A percentile compares a stretch with the other conserved stretches of the same genome.
Evolutionary conservation across 37 sponge, comb jelly and placozoan genomes (phyloP).

Genomic region (Geodia barretti): DNA sequence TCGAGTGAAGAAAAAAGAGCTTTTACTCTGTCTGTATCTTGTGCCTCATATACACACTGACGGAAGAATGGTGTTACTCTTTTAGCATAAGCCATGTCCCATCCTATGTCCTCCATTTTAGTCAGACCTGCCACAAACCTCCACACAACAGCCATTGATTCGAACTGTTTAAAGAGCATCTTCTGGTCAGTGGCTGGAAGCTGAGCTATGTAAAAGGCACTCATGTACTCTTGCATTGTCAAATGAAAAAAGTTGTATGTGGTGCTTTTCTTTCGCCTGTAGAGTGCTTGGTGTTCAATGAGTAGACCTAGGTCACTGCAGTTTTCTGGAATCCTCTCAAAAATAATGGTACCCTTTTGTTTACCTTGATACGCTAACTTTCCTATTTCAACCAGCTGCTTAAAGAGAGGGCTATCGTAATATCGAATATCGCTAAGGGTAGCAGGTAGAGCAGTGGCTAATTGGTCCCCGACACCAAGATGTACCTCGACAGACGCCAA

Average conservation of each 20-base stretch:
- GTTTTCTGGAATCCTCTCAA: neutral
- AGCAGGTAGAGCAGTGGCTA: neutral
- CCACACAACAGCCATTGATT: neutral
- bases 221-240: slow-evolving; percentile 26
- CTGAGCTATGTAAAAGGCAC: slow-evolving; percentile 19
- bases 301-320: neutral
- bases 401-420: neutral
- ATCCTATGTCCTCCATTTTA: neutral
- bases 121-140: neutral
- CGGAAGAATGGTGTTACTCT: neutral
- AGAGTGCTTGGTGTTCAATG: neutral
- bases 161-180: too few species aligned
- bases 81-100: too few species aligned
- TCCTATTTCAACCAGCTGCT: neutral
- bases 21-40: neutral
- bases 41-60: neutral
- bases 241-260: neutral
- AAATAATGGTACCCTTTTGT: neutral
- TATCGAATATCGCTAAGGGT: slow-evolving; percentile 1
- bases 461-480: neutral
- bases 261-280: neutral
- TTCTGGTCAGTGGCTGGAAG: neutral
- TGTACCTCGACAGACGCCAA: neutral
- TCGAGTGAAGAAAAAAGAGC: neutral
- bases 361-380: neutral